Evolutionary conservation across 2,113 vertebrate species (phyloP), one percentile per base, ranked within the genome.

Genomic region (Paracyprichromis sp.): DNA sequence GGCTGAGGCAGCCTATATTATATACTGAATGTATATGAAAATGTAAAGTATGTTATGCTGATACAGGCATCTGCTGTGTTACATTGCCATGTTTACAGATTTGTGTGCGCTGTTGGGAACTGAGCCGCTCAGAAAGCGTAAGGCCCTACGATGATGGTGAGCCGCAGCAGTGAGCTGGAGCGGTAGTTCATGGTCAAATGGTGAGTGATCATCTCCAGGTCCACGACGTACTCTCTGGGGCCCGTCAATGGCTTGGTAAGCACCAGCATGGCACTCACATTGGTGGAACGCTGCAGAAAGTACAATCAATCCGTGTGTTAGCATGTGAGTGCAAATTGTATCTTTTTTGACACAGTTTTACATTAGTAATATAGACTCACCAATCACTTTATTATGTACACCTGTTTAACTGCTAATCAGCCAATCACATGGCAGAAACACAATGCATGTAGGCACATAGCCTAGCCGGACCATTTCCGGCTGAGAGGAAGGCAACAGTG

Each of bases 191-290:
- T 97, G 92, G 95, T 88, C 63, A 96, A 97, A 95, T 97, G 98
- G 92, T 98, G 98, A 7, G 98, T 99, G 93, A 99, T 91, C 98
- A 99, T 99, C 97, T 99, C 99, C 96, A 99, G 96, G 93, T 99
- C 98, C 89, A 99, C 97, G 1, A 99, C 95, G 73, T 97, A 96
- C 94, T 99, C 99, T 90, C 97, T 94, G 9, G 99, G 99, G 83
- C 98, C 99, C 0, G 96, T 83, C 56, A 99, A 95, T 0, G 98
- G 96, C 92, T 99, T 99, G 95, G 99, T 98, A 92, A 99, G 95
- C 59, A 99, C 98, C 89, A 99, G 96, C 98, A 99, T 99, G 12
- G 98, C 99, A 12, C 97, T 98, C 34, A 98, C 96, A 0, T 98
- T 96, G 29, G 97, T 99, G 92, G 97, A 98, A 95, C 98, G 98